A percentile compares a stretch with the other conserved stretches of the same genome.
These are phyloP conservation scores for Pipistrellus pygmaeus DNA, from an alignment of 2,797 vertebrate genomes.

Conservation along the genomic window DNA sequence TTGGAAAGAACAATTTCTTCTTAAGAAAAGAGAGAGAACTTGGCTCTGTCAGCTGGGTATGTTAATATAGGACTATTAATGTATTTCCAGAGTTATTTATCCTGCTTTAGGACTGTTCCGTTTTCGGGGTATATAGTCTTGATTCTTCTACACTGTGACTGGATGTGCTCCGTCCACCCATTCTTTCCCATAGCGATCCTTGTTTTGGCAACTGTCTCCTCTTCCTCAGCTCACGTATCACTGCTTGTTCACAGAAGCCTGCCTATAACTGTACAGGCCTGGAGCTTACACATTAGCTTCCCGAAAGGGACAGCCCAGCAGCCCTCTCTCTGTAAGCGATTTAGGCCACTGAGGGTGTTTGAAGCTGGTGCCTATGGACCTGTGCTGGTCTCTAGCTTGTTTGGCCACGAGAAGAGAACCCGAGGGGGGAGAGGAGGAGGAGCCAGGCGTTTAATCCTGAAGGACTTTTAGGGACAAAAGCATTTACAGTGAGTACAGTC, in stretches of 20 bases:
- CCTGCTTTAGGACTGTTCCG: background rate
- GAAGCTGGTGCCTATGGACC: background rate
- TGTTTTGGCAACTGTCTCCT: slow-evolving; percentile 33
- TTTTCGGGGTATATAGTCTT: background rate
- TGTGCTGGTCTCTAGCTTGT: background rate
- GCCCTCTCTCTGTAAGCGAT: slow-evolving; percentile 34
- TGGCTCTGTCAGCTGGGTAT: slow-evolving; percentile 34
- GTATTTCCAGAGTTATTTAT: background rate
- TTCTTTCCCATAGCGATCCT: background rate
- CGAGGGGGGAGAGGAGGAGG: slow-evolving; percentile 39
- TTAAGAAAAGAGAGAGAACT: slow-evolving; percentile 3
- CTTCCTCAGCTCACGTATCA: slow-evolving; percentile 13
- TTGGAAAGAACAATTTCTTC: slow-evolving; percentile 55
- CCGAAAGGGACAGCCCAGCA: slow-evolving; percentile 62
- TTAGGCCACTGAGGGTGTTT: background rate
- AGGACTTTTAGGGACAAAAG: background rate
- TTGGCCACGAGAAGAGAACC: background rate
- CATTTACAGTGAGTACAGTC: background rate
- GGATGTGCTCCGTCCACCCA: background rate
- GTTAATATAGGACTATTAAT: slow-evolving; percentile 26
- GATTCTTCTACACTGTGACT: background rate
- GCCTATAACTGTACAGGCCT: background rate
- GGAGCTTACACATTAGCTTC: slow-evolving; percentile 65
- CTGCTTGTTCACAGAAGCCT: background rate
- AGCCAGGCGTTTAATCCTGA: slow-evolving; percentile 55